A percentile compares a stretch with the other conserved stretches of the same genome.
phyloP scores from a whole-genome alignment of 2,797 vertebrate genomes.

The Decapterus maruadsi region DNA sequence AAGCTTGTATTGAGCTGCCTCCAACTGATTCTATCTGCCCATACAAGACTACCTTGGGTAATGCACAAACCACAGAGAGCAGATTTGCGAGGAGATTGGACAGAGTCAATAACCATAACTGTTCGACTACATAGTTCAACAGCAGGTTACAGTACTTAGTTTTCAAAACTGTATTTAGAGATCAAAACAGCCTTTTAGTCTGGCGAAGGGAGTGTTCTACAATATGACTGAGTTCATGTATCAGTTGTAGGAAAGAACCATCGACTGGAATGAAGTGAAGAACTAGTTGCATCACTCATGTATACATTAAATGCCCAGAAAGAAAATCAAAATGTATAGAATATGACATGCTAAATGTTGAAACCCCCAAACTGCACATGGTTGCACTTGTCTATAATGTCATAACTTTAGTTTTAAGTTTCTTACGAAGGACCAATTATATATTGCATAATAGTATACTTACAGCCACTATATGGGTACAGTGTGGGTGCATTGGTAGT shows the following conservation, averaged over 20 bases:
- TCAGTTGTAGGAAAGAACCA: neutral
- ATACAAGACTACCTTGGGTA: neutral
- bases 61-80: neutral
- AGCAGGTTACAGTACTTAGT: neutral
- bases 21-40: constrained; percentile 21
- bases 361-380: neutral
- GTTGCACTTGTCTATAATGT: too few relatives aligned
- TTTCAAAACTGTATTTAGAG: constrained; percentile 20
- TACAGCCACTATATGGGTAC: too few relatives aligned
- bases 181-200: constrained; percentile 3
- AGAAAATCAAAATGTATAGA: neutral
- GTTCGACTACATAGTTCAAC: constrained; percentile 30
- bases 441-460: too few relatives aligned
- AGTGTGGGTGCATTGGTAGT: too few relatives aligned
- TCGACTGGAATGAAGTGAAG: constrained; percentile 18
- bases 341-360: neutral
- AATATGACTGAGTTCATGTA: constrained; percentile 16
- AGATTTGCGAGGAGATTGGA: constrained; percentile 27
- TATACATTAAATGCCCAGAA: neutral
- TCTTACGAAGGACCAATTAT: too few relatives aligned
- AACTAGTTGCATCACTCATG: neutral
- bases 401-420: too few relatives aligned
- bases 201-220: constrained; percentile 1
- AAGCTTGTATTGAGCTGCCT: constrained; percentile 17
- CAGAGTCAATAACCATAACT: constrained; percentile 29